These are phyloP conservation scores for Percopsis omiscomaycus DNA, from an alignment of 2,797 vertebrate genomes.

Conservation along the genomic window DNA sequence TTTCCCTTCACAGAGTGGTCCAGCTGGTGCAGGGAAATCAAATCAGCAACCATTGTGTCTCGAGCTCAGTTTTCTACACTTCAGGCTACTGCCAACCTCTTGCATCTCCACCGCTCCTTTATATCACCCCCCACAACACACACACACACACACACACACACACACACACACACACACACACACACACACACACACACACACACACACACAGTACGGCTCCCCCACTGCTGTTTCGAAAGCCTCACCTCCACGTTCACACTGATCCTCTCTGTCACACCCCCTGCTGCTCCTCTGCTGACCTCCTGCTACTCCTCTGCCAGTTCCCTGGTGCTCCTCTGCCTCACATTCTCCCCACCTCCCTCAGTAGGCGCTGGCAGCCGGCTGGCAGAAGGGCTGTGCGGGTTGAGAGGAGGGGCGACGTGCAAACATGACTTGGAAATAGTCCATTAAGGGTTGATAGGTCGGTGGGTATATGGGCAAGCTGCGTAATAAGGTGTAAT, in stretches of 20 bases:
- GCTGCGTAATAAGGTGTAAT: no score
- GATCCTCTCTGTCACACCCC: conserved; percentile 3
- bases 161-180: neutral
- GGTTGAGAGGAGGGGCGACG: neutral
- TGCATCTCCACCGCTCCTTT: no score
- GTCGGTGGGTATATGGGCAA: no score
- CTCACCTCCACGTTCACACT: neutral
- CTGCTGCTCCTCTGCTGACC: conserved; percentile 26
- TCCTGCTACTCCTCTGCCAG: conserved; percentile 9
- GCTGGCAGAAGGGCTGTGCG: conserved; percentile 12
- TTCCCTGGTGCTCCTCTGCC: conserved; percentile 22
- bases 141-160: neutral
- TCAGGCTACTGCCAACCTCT: neutral
- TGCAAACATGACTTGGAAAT: conserved; percentile 12
- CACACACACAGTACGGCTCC: neutral
- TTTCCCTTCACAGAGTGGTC: conserved; percentile 14
- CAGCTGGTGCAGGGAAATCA: conserved; percentile 31
- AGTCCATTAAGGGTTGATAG: no score
- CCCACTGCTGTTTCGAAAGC: neutral
- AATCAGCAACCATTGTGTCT: conserved; percentile 35
- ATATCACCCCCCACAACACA: neutral
- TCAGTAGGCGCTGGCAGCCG: conserved; percentile 11
- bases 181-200: neutral
- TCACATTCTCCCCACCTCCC: conserved; percentile 8
- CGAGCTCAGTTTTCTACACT: conserved; percentile 20